A percentile compares a stretch with the other conserved stretches of the same genome.
These are phyloP conservation scores for Clanis bilineata DNA, from an alignment of 2,888 invertebrate genomes.

Conservation along the genomic window DNA sequence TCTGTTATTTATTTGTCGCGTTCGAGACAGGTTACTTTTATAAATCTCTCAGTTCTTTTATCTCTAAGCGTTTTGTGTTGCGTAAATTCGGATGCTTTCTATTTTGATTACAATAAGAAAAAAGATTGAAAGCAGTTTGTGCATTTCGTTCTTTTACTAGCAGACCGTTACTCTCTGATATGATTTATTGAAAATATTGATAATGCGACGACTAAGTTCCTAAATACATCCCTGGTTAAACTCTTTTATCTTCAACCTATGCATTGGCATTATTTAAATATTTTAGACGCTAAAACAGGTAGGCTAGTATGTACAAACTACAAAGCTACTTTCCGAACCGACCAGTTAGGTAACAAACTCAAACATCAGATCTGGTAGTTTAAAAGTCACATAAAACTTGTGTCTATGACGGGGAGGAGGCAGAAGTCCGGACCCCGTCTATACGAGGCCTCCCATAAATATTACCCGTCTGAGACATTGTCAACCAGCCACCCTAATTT, in stretches of 20 bases:
- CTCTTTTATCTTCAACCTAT: not conserved
- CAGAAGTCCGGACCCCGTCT: conserved; percentile 59
- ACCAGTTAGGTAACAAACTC: conserved; percentile 21
- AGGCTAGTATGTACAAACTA: not conserved
- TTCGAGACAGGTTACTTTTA: conserved; percentile 46
- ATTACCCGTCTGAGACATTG: conserved; percentile 78
- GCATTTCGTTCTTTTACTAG: not conserved
- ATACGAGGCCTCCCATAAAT: conserved; percentile 69
- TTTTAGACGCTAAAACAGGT: not conserved
- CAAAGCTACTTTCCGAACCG: not conserved
- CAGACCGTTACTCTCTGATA: too few relatives aligned
- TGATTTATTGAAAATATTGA: too few relatives aligned
- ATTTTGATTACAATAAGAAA: conserved; percentile 31
- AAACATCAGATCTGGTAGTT: conserved; percentile 30
- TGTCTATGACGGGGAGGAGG: conserved; percentile 56
- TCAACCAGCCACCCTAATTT: conserved; percentile 81
- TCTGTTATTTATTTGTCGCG: conserved; percentile 61
- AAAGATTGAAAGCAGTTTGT: not conserved
- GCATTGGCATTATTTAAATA: not conserved
- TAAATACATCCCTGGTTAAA: not conserved
- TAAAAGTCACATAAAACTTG: conserved; percentile 45
- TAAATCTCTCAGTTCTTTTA: conserved; percentile 41
- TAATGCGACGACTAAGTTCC: not conserved
- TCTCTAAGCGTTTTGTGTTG: conserved; percentile 32
- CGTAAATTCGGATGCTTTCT: conserved; percentile 36